Evolutionary conservation across 2,888 invertebrate species (phyloP), one percentile per base, ranked within the genome.

Genomic region (Leptopilina syphax): DNA sequence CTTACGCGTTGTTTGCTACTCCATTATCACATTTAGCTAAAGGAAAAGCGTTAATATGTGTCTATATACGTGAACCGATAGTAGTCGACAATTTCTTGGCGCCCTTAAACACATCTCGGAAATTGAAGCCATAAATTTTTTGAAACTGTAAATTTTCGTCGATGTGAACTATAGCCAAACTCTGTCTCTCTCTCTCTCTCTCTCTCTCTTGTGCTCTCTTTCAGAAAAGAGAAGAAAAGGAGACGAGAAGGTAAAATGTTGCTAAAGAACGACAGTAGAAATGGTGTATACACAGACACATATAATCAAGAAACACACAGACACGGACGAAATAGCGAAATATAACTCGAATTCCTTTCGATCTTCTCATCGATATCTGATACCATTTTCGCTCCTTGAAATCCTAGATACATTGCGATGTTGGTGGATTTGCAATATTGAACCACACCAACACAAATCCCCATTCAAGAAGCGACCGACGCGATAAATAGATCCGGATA

Each of bases 81-180:
- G 79, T 83, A 78, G 79, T 73, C 77, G 73, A 79, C 79, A 70
- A 81, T 81, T 80, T 80, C 79, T 41, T 57, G 63, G 67, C 66
- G 77, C 77, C 86, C 87, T 88, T 89, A 88, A 89, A 89, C 87
- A 89, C 87, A 89, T 87, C 89, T 80, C 89, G 90, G 90, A 90
- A 90, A 90, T 90, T 90, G 89, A 89, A 89, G 84, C 87, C 86
- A 90, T 90, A 89, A 89, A 90, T 90, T 89, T 86, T 63, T 79
- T 84, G 81, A 76, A 83, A 84, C 87, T 87, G 86, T 89, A 88
- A 89, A 89, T 90, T 86, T 78, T 77, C 81, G 12, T 7, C 50
- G 54, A 73, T 57, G 73, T 24, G 34, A 57, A 34, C 5, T 70
- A 8, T 54, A 27, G 34, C 34, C 34, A 34, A 34, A 34, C 34